Evolutionary conservation across 2,888 invertebrate species (phyloP).

Genomic region (Himalopsyche anomala): DNA sequence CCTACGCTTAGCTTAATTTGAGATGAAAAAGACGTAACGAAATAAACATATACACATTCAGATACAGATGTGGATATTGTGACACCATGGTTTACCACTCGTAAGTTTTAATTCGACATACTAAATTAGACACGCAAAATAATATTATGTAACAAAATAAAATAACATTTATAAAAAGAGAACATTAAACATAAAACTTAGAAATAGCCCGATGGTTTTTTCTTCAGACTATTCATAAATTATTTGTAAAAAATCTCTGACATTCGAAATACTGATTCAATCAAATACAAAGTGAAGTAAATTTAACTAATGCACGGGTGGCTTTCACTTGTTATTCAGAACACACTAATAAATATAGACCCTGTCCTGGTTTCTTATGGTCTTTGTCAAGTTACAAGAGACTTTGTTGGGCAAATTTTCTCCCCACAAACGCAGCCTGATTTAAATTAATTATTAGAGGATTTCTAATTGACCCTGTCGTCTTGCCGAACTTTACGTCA

Average conservation of each 20-base stretch:
- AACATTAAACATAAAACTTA: no score
- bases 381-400: constrained; percentile 33
- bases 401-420: constrained; percentile 42
- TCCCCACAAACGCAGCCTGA: constrained; percentile 38
- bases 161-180: no score
- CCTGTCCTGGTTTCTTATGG: neutral
- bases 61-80: no score
- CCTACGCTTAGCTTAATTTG: no score
- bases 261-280: neutral
- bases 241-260: neutral
- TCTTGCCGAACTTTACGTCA: constrained; percentile 17
- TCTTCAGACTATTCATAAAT: no score
- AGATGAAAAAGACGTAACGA: no score
- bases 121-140: no score
- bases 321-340: constrained; percentile 42
- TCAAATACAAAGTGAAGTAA: constrained; percentile 18
- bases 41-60: no score
- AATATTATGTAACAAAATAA: no score
- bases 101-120: no score
- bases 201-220: no score
- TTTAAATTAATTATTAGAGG: constrained; percentile 40
- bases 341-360: constrained; percentile 40
- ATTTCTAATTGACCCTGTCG: constrained; percentile 40
- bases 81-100: no score
- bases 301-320: constrained; percentile 16